Conservation (phyloP, 2,888 invertebrate genomes). For the Nemotelus pantherinus region DNA sequence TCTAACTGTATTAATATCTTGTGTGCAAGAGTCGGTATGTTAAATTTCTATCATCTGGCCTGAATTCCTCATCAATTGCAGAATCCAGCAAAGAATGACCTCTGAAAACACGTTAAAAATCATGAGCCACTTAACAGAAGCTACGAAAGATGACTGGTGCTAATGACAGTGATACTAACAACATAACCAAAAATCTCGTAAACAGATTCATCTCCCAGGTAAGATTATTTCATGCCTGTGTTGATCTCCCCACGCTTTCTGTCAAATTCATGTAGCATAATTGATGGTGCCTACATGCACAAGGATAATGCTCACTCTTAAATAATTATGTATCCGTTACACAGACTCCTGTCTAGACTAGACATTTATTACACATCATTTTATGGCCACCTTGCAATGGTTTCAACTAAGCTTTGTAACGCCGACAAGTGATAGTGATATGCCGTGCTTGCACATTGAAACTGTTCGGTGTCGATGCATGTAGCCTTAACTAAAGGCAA, state of each 20-base stretch:
- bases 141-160: neutral
- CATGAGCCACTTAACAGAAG: neutral
- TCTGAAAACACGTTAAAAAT: neutral
- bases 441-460: too few species aligned
- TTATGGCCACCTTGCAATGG: conserved; percentile 31
- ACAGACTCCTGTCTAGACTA: conserved; percentile 41
- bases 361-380: conserved; percentile 33
- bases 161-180: neutral
- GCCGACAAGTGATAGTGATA: neutral
- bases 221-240: conserved; percentile 24
- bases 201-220: neutral
- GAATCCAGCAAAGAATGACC: too few species aligned
- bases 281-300: conserved; percentile 19
- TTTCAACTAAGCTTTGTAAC: conserved; percentile 14
- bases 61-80: too few species aligned
- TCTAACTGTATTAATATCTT: too few species aligned
- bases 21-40: too few species aligned
- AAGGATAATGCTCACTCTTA: conserved; percentile 30
- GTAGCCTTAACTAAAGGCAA: too few species aligned
- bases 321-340: conserved; percentile 42
- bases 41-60: too few species aligned
- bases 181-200: neutral
- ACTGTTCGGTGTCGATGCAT: too few species aligned
- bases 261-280: neutral
- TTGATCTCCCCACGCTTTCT: conserved; percentile 18